Conservation (phyloP, 2,888 invertebrate species). For the Ditylenchus weischeri region DNA sequence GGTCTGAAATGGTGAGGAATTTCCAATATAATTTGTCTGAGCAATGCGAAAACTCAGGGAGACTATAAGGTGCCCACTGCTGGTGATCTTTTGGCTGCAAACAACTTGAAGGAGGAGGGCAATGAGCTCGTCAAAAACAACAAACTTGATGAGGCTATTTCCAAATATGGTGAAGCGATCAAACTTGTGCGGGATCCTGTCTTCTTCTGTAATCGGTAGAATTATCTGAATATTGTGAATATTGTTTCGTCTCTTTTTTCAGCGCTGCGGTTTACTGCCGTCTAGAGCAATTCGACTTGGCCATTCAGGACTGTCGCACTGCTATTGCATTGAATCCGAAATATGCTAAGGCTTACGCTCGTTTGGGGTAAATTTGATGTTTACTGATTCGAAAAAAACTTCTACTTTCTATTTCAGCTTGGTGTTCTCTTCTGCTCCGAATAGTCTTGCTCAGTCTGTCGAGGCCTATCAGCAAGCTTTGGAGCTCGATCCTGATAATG, state of each 20-base stretch:
- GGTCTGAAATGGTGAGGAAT: slow-evolving; percentile 32
- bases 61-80: slow-evolving; percentile 44
- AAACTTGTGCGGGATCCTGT: slow-evolving; percentile 81
- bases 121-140: slow-evolving; percentile 59
- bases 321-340: slow-evolving; percentile 83
- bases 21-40: background rate
- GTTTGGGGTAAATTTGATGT: slow-evolving; percentile 44
- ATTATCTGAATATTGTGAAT: background rate
- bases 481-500: slow-evolving; percentile 85
- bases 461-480: slow-evolving; percentile 82
- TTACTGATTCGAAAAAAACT: background rate
- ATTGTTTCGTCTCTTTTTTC: slow-evolving; percentile 27
- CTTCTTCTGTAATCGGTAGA: slow-evolving; percentile 81
- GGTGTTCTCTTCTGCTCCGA: slow-evolving; percentile 69
- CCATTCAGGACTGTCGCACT: slow-evolving; percentile 83
- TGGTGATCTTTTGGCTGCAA: slow-evolving; percentile 68
- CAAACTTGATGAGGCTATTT: slow-evolving; percentile 75
- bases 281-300: slow-evolving; percentile 76
- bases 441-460: slow-evolving; percentile 78
- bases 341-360: slow-evolving; percentile 73
- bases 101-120: slow-evolving; percentile 80
- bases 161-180: slow-evolving; percentile 83
- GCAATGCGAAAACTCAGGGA: too few relatives aligned
- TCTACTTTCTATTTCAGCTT: slow-evolving; percentile 59
- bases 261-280: slow-evolving; percentile 91